Evolutionary conservation across 2,113 vertebrate genomes (phyloP), one percentile per base, ranked within the genome.

Genomic region (Suricata suricatta): DNA sequence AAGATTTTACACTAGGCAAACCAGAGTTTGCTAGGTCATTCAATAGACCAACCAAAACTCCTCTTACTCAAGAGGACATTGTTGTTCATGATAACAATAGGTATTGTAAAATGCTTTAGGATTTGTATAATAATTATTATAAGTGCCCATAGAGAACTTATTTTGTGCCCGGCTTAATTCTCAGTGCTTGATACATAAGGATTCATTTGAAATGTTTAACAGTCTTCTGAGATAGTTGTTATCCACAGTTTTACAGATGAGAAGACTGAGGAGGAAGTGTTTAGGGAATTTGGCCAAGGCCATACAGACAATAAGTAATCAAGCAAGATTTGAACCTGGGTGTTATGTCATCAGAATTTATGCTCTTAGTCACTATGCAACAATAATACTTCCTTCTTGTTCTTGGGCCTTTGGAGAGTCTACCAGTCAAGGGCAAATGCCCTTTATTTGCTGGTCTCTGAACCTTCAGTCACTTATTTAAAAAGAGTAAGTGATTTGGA

Each of bases 1-100:
- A 87, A 93, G 64, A 91, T 77, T 95, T 97, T 79, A 82, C 66
- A 68, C 2, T 9, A 25, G 3, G 27, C 21, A 83, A 69, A n/a
- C 25, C 64, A 69, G 38, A 25, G 15, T 86, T 68, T 17, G 0
- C 19, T 63, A 81, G 44, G 66, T 60, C 35, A 85, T 31, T 94
- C 5, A 15, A 35, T 0, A 7, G 35, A 64, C 12, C 54, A 57
- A 33, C 14, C 69, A 29, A 27, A 50, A 50, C 14, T 21, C 31
- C 10, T 63, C 23, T 93, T 72, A 66, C 14, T 84, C 50, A 76
- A 76, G 54, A 57, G 23, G 69, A 57, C 4, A 41, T 23, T 71
- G 27, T 4, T 33, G 5, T 31, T 69, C 4, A 21, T 80, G 14
- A 9, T 5, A n/a, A 71, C 1, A 87, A 66, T 17, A 2, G 3